Percentiles rank a stretch among this genome's conserved stretches.
Evolutionary conservation across 2,113 vertebrate species (phyloP).

Genomic region (Girardinichthys multiradiatus): DNA sequence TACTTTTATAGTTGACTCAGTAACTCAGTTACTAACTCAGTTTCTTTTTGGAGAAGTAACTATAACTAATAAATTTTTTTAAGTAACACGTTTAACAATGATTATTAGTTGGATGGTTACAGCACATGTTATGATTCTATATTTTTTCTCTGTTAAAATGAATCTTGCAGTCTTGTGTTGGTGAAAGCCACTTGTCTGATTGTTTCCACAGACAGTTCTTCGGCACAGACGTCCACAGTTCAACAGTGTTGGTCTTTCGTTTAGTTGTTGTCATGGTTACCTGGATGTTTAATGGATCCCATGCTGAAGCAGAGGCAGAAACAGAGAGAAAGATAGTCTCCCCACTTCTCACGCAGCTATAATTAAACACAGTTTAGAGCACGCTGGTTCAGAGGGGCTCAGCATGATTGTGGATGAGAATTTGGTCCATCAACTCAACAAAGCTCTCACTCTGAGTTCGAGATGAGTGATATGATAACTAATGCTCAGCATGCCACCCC

Average conservation of each 20-base stretch:
- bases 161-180: background rate
- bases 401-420: slow-evolving; percentile 19
- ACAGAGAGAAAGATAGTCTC: slow-evolving; percentile 57
- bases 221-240: slow-evolving; percentile 42
- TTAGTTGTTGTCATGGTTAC: slow-evolving; percentile 78
- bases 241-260: slow-evolving; percentile 61
- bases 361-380: slow-evolving; percentile 74
- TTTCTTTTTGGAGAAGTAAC: too few relatives aligned
- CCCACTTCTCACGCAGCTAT: slow-evolving; percentile 56
- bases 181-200: background rate
- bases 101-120: background rate
- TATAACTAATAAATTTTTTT: too few relatives aligned
- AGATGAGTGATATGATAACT: background rate
- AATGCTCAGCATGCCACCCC: background rate
- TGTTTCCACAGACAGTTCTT: slow-evolving; percentile 13
- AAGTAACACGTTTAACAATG: too few relatives aligned
- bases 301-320: slow-evolving; percentile 45
- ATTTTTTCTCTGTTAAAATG: background rate
- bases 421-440: background rate
- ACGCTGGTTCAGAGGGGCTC: slow-evolving; percentile 25
- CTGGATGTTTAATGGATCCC: slow-evolving; percentile 59
- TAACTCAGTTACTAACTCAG: too few relatives aligned
- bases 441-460: background rate
- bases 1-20: too few relatives aligned
- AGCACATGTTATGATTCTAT: background rate